A percentile compares a stretch with the other conserved stretches of the same genome.
phyloP scores from a whole-genome alignment of 2,113 vertebrate genomes.

The Symphodus melops region DNA sequence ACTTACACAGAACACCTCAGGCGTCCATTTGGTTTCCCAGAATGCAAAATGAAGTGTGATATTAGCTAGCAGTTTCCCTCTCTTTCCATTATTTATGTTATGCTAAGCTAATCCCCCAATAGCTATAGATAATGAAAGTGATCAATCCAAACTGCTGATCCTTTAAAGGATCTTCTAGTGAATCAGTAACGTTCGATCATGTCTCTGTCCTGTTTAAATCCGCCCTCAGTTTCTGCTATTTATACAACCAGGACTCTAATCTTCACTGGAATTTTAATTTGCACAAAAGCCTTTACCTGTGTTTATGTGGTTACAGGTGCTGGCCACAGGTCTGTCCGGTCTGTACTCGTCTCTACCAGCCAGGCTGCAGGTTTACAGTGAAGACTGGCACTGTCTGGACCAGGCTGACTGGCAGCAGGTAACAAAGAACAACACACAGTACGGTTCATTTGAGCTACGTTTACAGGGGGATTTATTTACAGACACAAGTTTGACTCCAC shows the following conservation, averaged over 20 bases:
- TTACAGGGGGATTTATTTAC: too few species aligned
- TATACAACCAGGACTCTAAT: constrained; percentile 10
- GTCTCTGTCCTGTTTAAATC: neutral
- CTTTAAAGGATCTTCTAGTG: neutral
- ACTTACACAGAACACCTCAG: too few species aligned
- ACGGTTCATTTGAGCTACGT: too few species aligned
- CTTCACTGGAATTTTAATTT: constrained; percentile 36
- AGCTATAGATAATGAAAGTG: neutral
- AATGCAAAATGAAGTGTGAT: too few species aligned
- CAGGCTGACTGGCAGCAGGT: constrained; percentile 89
- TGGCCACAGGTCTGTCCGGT: constrained; percentile 95
- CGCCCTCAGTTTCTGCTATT: neutral
- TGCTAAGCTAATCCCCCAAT: neutral
- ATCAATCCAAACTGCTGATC: neutral
- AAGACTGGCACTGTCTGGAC: constrained; percentile 93
- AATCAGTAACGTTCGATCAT: neutral
- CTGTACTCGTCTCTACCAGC: constrained; percentile 95
- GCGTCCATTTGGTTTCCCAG: too few species aligned
- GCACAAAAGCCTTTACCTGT: constrained; percentile 19
- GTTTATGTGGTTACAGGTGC: constrained; percentile 82
- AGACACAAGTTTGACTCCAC: too few species aligned
- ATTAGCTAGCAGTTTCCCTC: too few species aligned
- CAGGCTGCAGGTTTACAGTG: constrained; percentile 90
- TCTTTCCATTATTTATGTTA: neutral
- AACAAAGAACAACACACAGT: neutral